These are phyloP conservation scores for Rhingia campestris DNA, from an alignment of 2,888 invertebrate species.

Conservation along the genomic window DNA sequence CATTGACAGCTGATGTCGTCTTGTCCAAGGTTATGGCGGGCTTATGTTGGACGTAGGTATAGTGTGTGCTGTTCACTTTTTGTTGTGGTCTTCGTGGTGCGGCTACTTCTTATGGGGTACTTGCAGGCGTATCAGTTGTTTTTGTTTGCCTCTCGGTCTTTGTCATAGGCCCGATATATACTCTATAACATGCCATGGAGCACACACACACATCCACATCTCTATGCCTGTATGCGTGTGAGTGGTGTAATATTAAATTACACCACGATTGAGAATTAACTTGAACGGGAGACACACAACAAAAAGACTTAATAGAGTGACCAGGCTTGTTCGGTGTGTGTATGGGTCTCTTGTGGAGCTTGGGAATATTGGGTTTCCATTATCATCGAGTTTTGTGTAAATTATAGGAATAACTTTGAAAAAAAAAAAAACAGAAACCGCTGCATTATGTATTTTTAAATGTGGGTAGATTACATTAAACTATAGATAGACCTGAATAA, in stretches of 20 bases:
- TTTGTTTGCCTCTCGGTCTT: slow-evolving; percentile 30
- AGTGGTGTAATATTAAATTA: slow-evolving; percentile 68
- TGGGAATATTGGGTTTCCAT: slow-evolving; percentile 67
- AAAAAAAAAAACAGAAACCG: slow-evolving; percentile 30
- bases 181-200: background rate
- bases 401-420: slow-evolving; percentile 27
- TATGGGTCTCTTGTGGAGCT: slow-evolving; percentile 9
- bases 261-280: slow-evolving; percentile 51
- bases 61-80: slow-evolving; percentile 23
- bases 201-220: background rate
- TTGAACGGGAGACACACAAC: slow-evolving; percentile 6
- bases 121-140: background rate
- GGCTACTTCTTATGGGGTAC: too few relatives aligned
- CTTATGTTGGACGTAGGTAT: slow-evolving; percentile 40
- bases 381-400: slow-evolving; percentile 68
- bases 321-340: slow-evolving; percentile 20
- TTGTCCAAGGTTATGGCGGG: slow-evolving; percentile 71
- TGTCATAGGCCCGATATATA: slow-evolving; percentile 29
- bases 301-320: slow-evolving; percentile 65
- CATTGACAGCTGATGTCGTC: slow-evolving; percentile 74
- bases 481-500: slow-evolving; percentile 41
- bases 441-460: slow-evolving; percentile 71
- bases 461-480: slow-evolving; percentile 63
- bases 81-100: background rate
- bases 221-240: slow-evolving; percentile 8